Percentiles rank a stretch among this genome's conserved stretches.
These are phyloP conservation scores for Rhagophthalmus giganteus DNA, from an alignment of 2,888 invertebrate genomes.

Conservation along the genomic window DNA sequence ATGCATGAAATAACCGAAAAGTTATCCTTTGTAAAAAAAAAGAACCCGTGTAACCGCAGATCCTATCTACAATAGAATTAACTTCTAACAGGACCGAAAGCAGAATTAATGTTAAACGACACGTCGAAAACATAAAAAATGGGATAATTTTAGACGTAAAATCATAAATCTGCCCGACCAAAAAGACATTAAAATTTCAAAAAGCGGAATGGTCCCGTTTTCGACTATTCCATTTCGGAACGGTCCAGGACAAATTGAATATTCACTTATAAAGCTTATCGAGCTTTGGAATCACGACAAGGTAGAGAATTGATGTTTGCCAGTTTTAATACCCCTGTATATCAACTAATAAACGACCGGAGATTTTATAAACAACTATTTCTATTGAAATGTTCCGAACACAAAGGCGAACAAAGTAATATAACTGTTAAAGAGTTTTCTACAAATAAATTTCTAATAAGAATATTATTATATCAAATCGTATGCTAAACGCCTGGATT, in stretches of 20 bases:
- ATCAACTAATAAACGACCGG: conserved; percentile 21
- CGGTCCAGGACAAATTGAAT: conserved; percentile 29
- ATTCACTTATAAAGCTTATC: conserved; percentile 38
- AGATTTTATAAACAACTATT: conserved; percentile 5
- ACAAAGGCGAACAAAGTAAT: not conserved
- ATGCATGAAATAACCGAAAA: conserved; percentile 14
- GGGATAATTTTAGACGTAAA: conserved; percentile 44
- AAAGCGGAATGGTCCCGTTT: conserved; percentile 15
- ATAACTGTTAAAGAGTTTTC: not conserved
- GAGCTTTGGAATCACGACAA: conserved; percentile 41
- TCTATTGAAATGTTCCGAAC: conserved; percentile 1
- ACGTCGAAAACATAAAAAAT: conserved; percentile 44
- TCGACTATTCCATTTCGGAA: conserved; percentile 11
- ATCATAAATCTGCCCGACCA: conserved; percentile 39
- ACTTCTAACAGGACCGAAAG: conserved; percentile 38
- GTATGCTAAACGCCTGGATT: too few relatives aligned
- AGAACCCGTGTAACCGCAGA: conserved; percentile 22
- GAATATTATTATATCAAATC: too few relatives aligned
- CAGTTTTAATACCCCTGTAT: conserved; percentile 41
- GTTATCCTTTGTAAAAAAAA: conserved; percentile 14
- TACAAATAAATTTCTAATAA: not conserved
- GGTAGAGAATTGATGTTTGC: conserved; percentile 50
- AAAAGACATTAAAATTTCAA: conserved; percentile 35
- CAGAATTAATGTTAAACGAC: conserved; percentile 44
- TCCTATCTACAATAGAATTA: conserved; percentile 24